phyloP scores from a whole-genome alignment of 2,888 invertebrate genomes.

The Parnassius apollo region DNA sequence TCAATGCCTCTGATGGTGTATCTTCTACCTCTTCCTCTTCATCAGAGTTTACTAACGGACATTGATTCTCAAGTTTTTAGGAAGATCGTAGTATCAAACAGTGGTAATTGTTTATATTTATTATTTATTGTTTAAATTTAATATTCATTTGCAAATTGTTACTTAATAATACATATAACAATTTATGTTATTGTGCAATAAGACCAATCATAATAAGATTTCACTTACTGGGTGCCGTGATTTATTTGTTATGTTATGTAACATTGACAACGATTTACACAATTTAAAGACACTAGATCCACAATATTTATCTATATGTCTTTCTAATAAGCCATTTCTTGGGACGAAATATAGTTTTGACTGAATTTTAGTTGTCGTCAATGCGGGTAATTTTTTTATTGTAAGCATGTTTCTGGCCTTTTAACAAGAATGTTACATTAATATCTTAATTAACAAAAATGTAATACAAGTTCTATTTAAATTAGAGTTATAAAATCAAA shows the following conservation, averaged over 20 bases:
- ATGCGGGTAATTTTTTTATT: slow-evolving; percentile 57
- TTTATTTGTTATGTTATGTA: slow-evolving; percentile 57
- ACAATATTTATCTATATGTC: slow-evolving; percentile 50
- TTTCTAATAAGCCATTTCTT: slow-evolving; percentile 43
- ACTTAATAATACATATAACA: too few relatives aligned
- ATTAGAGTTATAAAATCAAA: background rate
- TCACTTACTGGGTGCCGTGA: slow-evolving; percentile 58
- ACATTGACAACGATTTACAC: slow-evolving; percentile 58
- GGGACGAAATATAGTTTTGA: slow-evolving; percentile 49
- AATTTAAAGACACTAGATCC: slow-evolving; percentile 48
- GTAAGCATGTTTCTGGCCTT: slow-evolving; percentile 53
- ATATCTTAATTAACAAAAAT: slow-evolving; percentile 13
- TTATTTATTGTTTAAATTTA: too few relatives aligned
- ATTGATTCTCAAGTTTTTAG: too few relatives aligned
- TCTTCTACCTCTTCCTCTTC: too few relatives aligned
- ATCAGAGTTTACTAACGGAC: too few relatives aligned
- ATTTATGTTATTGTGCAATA: slow-evolving; percentile 32
- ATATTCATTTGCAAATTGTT: too few relatives aligned
- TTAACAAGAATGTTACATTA: background rate
- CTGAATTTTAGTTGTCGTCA: slow-evolving; percentile 61
- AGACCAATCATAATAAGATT: background rate
- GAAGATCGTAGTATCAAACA: too few relatives aligned
- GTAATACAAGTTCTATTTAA: too few relatives aligned
- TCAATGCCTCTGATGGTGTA: too few relatives aligned
- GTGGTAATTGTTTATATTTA: too few relatives aligned